These are phyloP conservation scores for Carpatolechia fugitivella DNA, from an alignment of 2,888 invertebrate species.

Conservation along the genomic window DNA sequence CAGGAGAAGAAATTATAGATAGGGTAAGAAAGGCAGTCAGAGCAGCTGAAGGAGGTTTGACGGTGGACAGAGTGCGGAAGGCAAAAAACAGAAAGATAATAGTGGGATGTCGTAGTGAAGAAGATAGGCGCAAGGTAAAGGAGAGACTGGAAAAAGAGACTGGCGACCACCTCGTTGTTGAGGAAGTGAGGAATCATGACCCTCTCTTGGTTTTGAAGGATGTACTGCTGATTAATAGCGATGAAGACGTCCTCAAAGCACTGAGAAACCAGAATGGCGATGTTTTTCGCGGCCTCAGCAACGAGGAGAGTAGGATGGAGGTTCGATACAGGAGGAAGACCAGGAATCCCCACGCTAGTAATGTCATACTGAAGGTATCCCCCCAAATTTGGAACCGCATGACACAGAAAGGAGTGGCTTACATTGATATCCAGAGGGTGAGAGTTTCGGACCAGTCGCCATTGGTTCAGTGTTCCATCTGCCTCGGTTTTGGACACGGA, in stretches of 20 bases:
- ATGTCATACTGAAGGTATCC: background rate
- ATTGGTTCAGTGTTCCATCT: too few species aligned
- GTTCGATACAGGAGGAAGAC: background rate
- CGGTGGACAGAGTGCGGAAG: too few species aligned
- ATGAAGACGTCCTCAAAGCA: background rate
- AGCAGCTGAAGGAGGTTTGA: too few species aligned
- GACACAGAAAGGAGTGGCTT: background rate
- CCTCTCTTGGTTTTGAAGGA: background rate
- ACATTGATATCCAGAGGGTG: background rate
- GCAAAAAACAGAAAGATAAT: too few species aligned
- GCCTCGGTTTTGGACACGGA: too few species aligned
- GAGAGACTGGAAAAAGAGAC: too few species aligned
- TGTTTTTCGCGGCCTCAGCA: background rate
- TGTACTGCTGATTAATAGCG: background rate
- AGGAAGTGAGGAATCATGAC: background rate
- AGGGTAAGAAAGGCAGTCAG: too few species aligned
- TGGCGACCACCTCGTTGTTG: too few species aligned
- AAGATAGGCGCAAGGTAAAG: too few species aligned
- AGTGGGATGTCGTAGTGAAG: too few species aligned
- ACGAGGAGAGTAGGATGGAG: background rate
- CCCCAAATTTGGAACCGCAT: background rate
- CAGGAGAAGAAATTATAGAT: too few species aligned
- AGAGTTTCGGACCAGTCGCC: too few species aligned
- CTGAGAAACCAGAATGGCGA: background rate
- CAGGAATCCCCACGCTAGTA: background rate